phyloP scores from a whole-genome alignment of 2,113 vertebrate genomes.

The Rhinopomastus cyanomelas region DNA sequence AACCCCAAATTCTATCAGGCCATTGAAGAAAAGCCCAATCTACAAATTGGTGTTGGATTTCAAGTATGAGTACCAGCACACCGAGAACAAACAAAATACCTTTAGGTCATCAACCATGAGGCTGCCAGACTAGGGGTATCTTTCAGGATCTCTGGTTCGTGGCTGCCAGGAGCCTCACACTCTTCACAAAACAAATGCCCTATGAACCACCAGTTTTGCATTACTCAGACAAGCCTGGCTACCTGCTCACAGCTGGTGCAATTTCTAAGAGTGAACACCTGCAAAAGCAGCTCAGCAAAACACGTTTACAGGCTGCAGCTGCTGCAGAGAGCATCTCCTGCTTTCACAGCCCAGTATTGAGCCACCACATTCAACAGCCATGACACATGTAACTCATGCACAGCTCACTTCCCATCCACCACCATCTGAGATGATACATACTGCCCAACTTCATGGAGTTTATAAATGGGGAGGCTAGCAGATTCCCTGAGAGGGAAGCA shows the following conservation, averaged over 20 bases:
- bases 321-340: background rate
- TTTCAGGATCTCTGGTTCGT: background rate
- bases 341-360: too few relatives aligned
- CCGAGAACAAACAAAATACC: background rate
- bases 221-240: background rate
- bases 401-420: background rate
- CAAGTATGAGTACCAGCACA: background rate
- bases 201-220: background rate
- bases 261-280: background rate
- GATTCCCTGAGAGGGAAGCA: background rate
- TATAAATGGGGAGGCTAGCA: background rate
- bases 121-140: background rate
- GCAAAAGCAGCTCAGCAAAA: background rate
- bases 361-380: background rate
- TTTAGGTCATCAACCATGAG: background rate
- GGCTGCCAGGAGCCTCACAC: background rate
- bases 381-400: rapidly evolving
- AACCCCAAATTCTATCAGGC: background rate
- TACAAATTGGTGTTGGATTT: background rate
- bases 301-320: background rate
- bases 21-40: background rate
- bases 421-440: background rate
- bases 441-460: background rate
- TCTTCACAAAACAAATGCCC: background rate
- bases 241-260: background rate